A percentile compares a stretch with the other conserved stretches of the same genome.
phyloP scores from a whole-genome alignment of 2,113 vertebrate species.

The Silurus meridionalis region DNA sequence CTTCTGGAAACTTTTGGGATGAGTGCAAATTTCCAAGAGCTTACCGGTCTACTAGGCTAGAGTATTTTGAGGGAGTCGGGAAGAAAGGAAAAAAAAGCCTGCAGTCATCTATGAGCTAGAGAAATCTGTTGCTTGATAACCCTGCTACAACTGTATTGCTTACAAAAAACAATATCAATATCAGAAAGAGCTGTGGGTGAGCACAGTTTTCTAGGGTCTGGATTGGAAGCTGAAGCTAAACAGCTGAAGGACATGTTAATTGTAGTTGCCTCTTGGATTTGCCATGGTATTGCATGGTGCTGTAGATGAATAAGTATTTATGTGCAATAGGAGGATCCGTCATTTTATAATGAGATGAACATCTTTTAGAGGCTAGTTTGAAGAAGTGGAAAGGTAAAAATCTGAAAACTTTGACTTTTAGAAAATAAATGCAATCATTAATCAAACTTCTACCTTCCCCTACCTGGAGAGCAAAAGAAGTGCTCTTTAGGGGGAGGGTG shows the following conservation, averaged over 20 bases:
- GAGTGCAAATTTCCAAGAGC: slow-evolving; percentile 45
- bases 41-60: slow-evolving; percentile 57
- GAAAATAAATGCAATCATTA: slow-evolving; percentile 20
- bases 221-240: slow-evolving; percentile 9
- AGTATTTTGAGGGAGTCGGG: slow-evolving; percentile 23
- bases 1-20: slow-evolving; percentile 72
- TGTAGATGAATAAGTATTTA: not conserved
- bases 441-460: slow-evolving; percentile 22
- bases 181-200: slow-evolving; percentile 5
- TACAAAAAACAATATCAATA: not conserved
- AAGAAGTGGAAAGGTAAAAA: not conserved
- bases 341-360: slow-evolving; percentile 9
- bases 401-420: slow-evolving; percentile 26
- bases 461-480: slow-evolving; percentile 53
- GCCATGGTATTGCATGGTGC: not conserved
- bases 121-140: slow-evolving; percentile 26
- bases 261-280: not conserved
- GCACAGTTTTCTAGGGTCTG: not conserved
- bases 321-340: not conserved
- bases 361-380: not conserved
- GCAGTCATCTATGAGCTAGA: slow-evolving; percentile 39
- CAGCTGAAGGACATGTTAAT: not conserved
- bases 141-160: slow-evolving; percentile 47
- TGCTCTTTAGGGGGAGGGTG: slow-evolving; percentile 52
- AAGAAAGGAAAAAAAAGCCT: slow-evolving; percentile 17